Conservation (phyloP, 37 sponge, comb jelly and placozoan species). For the Eunapius fragilis region DNA sequence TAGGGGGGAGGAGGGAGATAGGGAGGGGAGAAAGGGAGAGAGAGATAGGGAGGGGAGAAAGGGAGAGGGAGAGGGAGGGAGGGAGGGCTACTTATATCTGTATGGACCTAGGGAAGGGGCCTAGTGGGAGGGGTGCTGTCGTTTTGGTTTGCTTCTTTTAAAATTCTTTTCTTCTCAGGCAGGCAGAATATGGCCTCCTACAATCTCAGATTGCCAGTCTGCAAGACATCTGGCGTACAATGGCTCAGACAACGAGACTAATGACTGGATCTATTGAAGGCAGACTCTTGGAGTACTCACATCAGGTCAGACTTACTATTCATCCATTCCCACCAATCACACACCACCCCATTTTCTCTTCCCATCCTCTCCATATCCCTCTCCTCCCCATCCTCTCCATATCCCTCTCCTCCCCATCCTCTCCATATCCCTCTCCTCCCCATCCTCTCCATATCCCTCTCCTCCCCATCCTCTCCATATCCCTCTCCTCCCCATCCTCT, state of each 20-base stretch:
- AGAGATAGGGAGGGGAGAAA: too few relatives aligned
- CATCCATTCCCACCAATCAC: constrained; percentile 2
- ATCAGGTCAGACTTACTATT: not conserved
- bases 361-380: constrained; percentile 15
- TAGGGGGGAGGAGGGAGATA: too few relatives aligned
- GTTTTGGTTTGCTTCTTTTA: too few relatives aligned
- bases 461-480: not conserved
- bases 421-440: not conserved
- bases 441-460: not conserved
- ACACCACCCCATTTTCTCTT: not conserved
- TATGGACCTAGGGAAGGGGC: too few relatives aligned
- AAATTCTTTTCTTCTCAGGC: too few relatives aligned
- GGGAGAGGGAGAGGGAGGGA: too few relatives aligned
- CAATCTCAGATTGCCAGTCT: not conserved
- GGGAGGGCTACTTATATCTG: too few relatives aligned
- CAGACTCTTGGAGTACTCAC: not conserved
- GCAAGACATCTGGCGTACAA: not conserved
- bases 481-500: not conserved
- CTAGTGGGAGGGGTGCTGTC: too few relatives aligned
- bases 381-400: not conserved
- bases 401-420: not conserved
- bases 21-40: too few relatives aligned
- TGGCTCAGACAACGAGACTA: not conserved
- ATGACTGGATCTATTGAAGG: not conserved
- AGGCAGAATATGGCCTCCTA: not conserved